Evolutionary conservation across 1,140 invertebrate species (phyloP), one percentile per base, ranked within the genome.

Genomic region (Pogonus chalceus): DNA sequence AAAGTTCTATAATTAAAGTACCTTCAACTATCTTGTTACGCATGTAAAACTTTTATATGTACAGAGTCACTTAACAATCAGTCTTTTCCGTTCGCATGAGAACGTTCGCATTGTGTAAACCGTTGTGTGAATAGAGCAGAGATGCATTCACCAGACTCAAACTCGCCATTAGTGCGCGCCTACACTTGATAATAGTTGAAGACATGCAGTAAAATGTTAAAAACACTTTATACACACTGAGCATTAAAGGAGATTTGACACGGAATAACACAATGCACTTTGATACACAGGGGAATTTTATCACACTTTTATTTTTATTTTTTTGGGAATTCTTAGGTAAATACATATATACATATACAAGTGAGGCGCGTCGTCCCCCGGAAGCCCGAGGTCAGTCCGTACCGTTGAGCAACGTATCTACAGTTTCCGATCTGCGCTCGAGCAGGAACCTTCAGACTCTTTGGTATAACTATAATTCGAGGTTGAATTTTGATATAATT

Each of bases 281-380:
- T 10, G 18, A 43, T 43, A 43, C 37, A 43, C 37, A 43, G 37
- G 18, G 18, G 37, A 43, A n/a, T n/a, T n/a, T n/a, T 43, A 43
- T 43, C 37, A 43, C 37, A 43, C 37, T 43, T 43, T 43, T 43
- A 18, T 31, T 43, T 10, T 43, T 43, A 43, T 43, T 43, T n/a
- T n/a, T n/a, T n/a, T n/a, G n/a, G n/a, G n/a, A n/a, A n/a, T n/a
- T n/a, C n/a, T n/a, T n/a, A n/a, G n/a, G n/a, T n/a, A n/a, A n/a
- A n/a, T n/a, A n/a, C n/a, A n/a, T n/a, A n/a, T n/a, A 12, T 16
- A 43, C 18, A 43, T 43, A 16, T 43, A 43, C 37, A 43, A 43
- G 37, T 4, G 9, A 43, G 37, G 37, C 37, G 37, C 37, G 37
- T 43, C 37, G 18, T 43, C 37, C 7, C 37, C 37, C 37, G 37